Conservation (phyloP, 2,797 vertebrate genomes). For the Limnodromus scolopaceus region DNA sequence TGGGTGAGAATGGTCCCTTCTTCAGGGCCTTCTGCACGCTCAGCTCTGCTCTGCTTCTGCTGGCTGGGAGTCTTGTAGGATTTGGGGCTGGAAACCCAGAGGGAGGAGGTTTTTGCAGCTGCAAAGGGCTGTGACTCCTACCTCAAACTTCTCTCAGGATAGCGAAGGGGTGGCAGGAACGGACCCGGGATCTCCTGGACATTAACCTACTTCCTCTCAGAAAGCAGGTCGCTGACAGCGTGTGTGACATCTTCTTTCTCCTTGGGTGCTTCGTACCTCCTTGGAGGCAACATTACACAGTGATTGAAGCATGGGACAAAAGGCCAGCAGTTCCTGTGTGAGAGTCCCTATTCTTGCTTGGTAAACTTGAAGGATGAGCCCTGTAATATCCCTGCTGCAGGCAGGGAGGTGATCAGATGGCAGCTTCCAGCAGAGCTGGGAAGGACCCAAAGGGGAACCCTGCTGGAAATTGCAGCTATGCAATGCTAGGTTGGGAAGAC, state of each 20-base stretch:
- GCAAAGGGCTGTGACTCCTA: neutral
- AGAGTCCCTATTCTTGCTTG: neutral
- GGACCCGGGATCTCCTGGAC: neutral
- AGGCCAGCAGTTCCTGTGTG: neutral
- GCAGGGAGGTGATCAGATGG: neutral
- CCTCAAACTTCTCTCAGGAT: neutral
- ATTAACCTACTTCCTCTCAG: rapidly evolving
- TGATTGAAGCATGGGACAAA: neutral
- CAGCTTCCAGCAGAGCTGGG: neutral
- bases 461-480: neutral
- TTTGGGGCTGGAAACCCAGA: neutral
- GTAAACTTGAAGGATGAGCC: neutral
- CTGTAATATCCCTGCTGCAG: neutral
- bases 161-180: neutral
- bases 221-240: neutral
- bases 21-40: rapidly evolving
- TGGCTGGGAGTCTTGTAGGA: neutral
- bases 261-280: neutral
- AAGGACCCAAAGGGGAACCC: neutral
- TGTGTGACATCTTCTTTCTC: neutral
- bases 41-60: neutral
- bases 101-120: neutral
- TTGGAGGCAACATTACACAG: neutral
- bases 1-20: neutral
- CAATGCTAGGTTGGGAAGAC: neutral